A percentile compares a stretch with the other conserved stretches of the same genome.
These are phyloP conservation scores for Saccostrea cuccullata DNA, from an alignment of 1,140 invertebrate genomes.

Conservation along the genomic window DNA sequence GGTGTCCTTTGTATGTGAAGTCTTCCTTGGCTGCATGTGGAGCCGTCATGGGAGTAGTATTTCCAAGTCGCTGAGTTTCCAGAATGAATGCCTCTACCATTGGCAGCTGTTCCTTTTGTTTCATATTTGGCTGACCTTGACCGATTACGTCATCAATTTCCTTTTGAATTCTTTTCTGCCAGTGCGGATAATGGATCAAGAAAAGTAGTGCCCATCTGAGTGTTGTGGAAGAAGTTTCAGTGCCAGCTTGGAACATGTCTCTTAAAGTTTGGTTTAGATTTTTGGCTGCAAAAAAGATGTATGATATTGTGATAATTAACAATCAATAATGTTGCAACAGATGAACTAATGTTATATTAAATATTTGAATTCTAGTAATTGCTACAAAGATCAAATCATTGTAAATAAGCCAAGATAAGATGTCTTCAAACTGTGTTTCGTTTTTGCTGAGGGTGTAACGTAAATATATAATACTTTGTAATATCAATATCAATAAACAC, in stretches of 20 bases:
- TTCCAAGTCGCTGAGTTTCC: slow-evolving; percentile 52
- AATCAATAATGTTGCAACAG: too few relatives aligned
- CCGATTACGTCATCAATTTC: slow-evolving; percentile 61
- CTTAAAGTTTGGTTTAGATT: slow-evolving; percentile 50
- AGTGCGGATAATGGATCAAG: slow-evolving; percentile 71
- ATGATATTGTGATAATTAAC: too few relatives aligned
- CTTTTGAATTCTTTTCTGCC: slow-evolving; percentile 65
- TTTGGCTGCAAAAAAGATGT: neutral
- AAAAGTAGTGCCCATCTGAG: slow-evolving; percentile 86
- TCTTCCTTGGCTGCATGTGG: slow-evolving; percentile 67
- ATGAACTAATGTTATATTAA: too few relatives aligned
- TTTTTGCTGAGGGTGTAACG: too few relatives aligned
- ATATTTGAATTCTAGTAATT: too few relatives aligned
- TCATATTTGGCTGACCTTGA: neutral
- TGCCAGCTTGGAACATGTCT: slow-evolving; percentile 92
- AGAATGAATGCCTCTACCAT: slow-evolving; percentile 57
- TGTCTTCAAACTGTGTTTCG: too few relatives aligned
- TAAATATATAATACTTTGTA: too few relatives aligned
- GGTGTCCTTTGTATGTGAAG: slow-evolving; percentile 64
- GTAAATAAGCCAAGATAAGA: too few relatives aligned
- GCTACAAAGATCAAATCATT: too few relatives aligned
- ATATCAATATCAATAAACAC: too few relatives aligned
- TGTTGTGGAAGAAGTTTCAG: slow-evolving; percentile 91
- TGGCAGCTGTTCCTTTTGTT: slow-evolving; percentile 41
- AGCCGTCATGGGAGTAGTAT: slow-evolving; percentile 70